Base-by-base conservation (phyloP, 2,113 vertebrate species). In the Opisthocomus hoazin region DNA sequence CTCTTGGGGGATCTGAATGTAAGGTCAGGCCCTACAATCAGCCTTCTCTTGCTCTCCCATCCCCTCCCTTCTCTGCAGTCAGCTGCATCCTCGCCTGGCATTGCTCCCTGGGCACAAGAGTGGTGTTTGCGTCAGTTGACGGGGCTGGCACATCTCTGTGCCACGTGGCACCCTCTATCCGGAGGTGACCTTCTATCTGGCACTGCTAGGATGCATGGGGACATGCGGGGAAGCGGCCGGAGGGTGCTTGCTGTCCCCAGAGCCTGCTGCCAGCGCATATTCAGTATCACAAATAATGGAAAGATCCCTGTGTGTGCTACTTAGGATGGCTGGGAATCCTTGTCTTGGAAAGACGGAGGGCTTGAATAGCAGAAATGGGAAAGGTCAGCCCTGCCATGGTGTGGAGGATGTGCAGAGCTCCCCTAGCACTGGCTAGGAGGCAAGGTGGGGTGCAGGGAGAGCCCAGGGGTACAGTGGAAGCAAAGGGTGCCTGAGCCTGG, bases 111-210 rank as follows among this genome's bases (percentile, higher is more conserved):
- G 27, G 56, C 90, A 78, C 71, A 56, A 87, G 66, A 93, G 46
- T 12, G 6, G 66, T 30, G 37, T 81, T 94, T 76, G 83, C 68
- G 64, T 93, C 90, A 96, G 86, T 86, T 94, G 92, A 94, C 5
- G 1, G 41, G 57, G 79, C 70, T 95, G 96, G 83, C 90, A 94
- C 53, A n/a, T 18, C 92, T 84, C 78, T 73, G 53, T 69, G 78
- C 71, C 90, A 96, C 5, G 41, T 89, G 89, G 82, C 75, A 85
- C 36, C 70, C n/a, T 1, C 1, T 77, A 65, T 46, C 80, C 41
- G 19, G 77, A 82, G 83, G 73, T 95, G 80, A 97, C 91, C 93
- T 96, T 97, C 27, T 88, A 34, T 46, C 89, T 93, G 93, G 74
- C 74, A 79, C 77, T 68, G 61, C 43, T 70, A 41, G 50, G 79